Evolutionary conservation across 2,113 vertebrate genomes (phyloP).

Genomic region (Pomatostomus ruficeps): DNA sequence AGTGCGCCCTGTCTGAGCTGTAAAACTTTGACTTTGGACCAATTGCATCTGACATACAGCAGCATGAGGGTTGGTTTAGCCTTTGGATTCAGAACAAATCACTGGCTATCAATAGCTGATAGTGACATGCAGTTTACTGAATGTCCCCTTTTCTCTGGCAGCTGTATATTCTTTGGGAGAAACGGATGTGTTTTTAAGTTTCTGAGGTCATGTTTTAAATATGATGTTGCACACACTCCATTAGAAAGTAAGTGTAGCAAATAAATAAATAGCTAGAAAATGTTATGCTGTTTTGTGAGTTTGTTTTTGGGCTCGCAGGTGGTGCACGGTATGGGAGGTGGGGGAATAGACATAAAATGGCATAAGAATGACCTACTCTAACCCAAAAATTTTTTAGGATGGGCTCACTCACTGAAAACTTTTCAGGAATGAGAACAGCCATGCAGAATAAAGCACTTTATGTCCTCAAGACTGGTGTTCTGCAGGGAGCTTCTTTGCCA

Average conservation of each 20-base stretch:
- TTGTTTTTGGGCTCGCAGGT: neutral
- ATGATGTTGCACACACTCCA: neutral
- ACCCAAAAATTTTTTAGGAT: neutral
- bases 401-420: neutral
- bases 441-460: neutral
- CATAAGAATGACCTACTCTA: neutral
- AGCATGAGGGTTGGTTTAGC: slow-evolving; percentile 80
- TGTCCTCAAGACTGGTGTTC: neutral
- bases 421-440: neutral
- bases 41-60: slow-evolving; percentile 80
- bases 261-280: slow-evolving; percentile 36
- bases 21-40: slow-evolving; percentile 82
- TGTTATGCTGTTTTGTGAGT: neutral
- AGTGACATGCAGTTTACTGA: slow-evolving; percentile 75
- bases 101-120: slow-evolving; percentile 79
- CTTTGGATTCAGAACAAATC: slow-evolving; percentile 81
- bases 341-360: neutral
- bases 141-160: slow-evolving; percentile 70
- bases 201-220: slow-evolving; percentile 58
- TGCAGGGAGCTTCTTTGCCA: neutral
- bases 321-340: neutral
- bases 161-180: slow-evolving; percentile 46
- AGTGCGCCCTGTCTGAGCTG: slow-evolving; percentile 79
- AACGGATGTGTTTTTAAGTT: slow-evolving; percentile 60
- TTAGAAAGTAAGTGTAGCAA: slow-evolving; percentile 30